Evolutionary conservation across 2,888 invertebrate genomes (phyloP).

Genomic region (Nemoura dubitans): DNA sequence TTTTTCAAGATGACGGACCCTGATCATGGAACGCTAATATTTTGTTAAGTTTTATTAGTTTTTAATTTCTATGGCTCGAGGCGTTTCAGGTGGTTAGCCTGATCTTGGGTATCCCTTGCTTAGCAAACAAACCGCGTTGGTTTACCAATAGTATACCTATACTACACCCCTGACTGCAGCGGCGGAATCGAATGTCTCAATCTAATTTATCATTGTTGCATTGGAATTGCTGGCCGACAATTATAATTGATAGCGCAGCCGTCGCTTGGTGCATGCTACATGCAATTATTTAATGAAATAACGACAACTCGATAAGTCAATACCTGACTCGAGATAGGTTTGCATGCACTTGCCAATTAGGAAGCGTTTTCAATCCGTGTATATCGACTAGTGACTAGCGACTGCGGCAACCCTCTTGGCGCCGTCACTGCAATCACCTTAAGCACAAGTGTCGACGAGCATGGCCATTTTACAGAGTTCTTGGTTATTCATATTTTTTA

Average conservation of each 20-base stretch:
- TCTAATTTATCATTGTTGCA: background rate
- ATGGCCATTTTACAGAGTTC: no score
- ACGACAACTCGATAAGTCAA: background rate
- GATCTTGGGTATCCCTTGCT: background rate
- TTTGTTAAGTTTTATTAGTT: conserved; percentile 5
- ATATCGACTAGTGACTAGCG: no score
- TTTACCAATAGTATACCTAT: background rate
- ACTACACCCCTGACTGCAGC: background rate
- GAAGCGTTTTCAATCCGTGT: no score
- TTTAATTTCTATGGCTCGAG: background rate
- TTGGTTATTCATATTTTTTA: no score
- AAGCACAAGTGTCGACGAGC: no score
- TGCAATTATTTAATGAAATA: background rate
- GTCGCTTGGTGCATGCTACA: background rate
- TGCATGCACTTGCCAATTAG: background rate
- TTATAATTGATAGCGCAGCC: background rate
- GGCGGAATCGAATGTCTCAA: background rate
- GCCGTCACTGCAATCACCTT: no score
- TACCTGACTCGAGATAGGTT: background rate
- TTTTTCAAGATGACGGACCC: background rate
- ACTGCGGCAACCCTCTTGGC: no score
- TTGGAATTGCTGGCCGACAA: background rate
- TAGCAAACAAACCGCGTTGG: background rate
- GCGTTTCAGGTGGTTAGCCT: background rate
- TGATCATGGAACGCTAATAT: background rate